Evolutionary conservation across 1,140 invertebrate genomes (phyloP).

Genomic region (Nasonia giraulti): DNA sequence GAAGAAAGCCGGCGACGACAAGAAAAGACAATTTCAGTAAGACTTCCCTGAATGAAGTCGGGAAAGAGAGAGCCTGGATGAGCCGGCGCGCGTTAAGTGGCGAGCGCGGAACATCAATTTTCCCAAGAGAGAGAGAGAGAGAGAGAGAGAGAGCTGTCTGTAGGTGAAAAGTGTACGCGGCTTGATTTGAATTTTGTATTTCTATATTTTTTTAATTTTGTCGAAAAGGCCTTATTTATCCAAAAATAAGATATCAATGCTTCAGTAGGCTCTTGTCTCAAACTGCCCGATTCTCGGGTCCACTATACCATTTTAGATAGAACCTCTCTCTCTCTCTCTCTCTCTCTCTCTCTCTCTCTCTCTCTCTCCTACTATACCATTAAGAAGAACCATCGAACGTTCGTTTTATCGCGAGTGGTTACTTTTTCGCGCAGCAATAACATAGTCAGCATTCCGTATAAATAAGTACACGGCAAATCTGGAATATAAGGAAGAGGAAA

Average conservation of each 20-base stretch:
- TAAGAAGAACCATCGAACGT: not conserved
- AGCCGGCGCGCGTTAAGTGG: constrained; percentile 25
- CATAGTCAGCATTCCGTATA: not conserved
- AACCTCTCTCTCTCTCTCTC: no score
- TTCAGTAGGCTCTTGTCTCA: no score
- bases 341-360: no score
- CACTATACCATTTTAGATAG: no score
- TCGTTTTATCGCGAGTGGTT: not conserved
- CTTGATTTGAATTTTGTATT: not conserved
- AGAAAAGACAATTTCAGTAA: constrained; percentile 30
- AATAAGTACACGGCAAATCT: not conserved
- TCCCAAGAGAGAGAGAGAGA: not conserved
- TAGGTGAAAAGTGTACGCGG: not conserved
- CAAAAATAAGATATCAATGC: no score
- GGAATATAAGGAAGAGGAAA: not conserved
- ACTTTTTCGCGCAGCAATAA: not conserved
- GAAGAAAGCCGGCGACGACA: not conserved
- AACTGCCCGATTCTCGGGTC: no score
- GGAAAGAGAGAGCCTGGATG: not conserved
- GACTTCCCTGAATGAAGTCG: constrained; percentile 2
- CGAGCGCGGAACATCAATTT: constrained; percentile 35
- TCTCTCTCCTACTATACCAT: not conserved
- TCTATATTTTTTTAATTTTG: no score
- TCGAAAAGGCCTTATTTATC: no score
- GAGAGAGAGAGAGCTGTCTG: not conserved